Conservation (phyloP, 2,888 invertebrate genomes). For the Hipparchia sbordonii region DNA sequence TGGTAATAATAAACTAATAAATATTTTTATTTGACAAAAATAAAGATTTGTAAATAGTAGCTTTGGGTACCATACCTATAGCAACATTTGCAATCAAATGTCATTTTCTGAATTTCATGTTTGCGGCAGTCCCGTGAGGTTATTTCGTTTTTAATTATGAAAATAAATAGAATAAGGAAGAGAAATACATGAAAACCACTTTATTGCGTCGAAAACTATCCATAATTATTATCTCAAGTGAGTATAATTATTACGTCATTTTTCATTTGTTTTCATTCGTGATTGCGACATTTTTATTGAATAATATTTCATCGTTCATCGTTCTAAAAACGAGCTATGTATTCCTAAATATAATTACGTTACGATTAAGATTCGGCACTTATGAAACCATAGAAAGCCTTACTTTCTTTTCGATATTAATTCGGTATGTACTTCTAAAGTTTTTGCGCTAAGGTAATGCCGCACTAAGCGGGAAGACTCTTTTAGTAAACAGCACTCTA, state of each 20-base stretch:
- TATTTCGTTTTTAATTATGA: constrained; percentile 31
- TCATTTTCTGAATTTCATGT: neutral
- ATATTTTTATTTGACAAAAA: no score
- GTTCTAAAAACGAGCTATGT: no score
- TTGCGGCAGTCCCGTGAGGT: constrained; percentile 37
- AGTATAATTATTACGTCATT: constrained; percentile 52
- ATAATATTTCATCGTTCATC: neutral
- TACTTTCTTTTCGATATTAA: no score
- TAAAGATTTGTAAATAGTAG: no score
- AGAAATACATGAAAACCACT: constrained; percentile 13
- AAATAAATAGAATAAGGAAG: constrained; percentile 10
- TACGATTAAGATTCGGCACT: no score
- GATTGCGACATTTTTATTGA: constrained; percentile 14
- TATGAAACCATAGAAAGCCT: no score
- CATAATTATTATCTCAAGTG: constrained; percentile 32
- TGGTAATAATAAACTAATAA: no score
- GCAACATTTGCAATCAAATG: neutral
- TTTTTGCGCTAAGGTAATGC: no score
- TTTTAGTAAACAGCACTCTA: no score
- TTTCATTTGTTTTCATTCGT: constrained; percentile 54
- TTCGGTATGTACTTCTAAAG: no score
- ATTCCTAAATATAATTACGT: no score
- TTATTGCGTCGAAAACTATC: neutral
- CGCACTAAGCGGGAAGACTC: no score
- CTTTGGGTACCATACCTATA: neutral